These are phyloP conservation scores for Lucilia sericata DNA, from an alignment of 1,140 invertebrate genomes.

Conservation along the genomic window DNA sequence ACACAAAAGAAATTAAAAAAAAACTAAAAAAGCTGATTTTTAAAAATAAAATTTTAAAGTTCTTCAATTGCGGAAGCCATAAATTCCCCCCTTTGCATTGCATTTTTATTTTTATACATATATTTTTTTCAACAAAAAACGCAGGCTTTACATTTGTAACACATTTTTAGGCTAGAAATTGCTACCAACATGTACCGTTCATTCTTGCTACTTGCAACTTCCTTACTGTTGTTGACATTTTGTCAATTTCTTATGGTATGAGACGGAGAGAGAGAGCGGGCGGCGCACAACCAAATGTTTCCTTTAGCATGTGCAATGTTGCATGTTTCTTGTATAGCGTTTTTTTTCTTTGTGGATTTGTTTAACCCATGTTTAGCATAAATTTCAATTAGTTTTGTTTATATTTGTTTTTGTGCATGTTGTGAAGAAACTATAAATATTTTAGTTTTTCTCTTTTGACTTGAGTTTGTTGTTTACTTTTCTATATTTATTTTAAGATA, in stretches of 20 bases:
- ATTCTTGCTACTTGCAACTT: neutral
- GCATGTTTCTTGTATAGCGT: neutral
- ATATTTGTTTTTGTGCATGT: neutral
- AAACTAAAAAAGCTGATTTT: neutral
- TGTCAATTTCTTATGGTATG: neutral
- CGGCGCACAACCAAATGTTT: neutral
- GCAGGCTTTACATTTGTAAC: neutral
- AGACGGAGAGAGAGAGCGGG: neutral
- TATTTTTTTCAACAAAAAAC: neutral
- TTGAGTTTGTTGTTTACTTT: neutral
- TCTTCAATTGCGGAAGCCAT: neutral
- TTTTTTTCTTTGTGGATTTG: neutral
- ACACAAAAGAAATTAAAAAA: neutral
- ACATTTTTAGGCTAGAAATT: neutral
- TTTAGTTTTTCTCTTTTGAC: neutral
- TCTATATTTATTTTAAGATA: neutral
- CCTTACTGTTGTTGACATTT: conserved; percentile 6
- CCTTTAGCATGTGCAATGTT: neutral
- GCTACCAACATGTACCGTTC: too few species aligned
- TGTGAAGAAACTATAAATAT: neutral
- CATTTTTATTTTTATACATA: neutral
- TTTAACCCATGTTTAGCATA: conserved; percentile 3
- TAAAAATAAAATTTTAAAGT: neutral
- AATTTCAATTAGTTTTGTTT: conserved; percentile 22
- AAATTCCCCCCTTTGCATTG: neutral